Base-by-base conservation (phyloP, 2,113 vertebrate genomes). In the Puntigrus tetrazona region DNA sequence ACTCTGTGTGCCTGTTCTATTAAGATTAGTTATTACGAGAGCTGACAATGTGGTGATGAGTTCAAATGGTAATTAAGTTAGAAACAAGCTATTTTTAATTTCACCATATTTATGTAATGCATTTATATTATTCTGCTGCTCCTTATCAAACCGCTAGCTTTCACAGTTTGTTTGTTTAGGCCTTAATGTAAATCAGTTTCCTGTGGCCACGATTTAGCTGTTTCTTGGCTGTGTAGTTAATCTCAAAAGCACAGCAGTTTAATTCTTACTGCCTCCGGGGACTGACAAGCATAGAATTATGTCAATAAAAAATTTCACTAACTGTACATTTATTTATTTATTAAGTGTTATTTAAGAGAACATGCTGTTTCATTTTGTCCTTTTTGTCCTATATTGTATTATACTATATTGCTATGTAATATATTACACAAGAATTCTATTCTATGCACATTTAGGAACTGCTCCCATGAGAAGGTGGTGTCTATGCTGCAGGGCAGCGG, bases 401-500 rank as follows among this genome's bases (percentile, higher is more conserved):
- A 52, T 20, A 22, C 20, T 52, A 52, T 52, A 52, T 52, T 52
- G 22, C 6, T 20, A 4, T 69, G 5, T 11, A 11, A 11, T 22
- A 38, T 38, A 11, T 50, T 78, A 22, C 34, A 14, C 20, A 55
- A 55, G 1, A 22, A 50, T 67, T 76, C 41, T 75, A 22, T 79
- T 52, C n/a, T 18, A 6, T 43, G 27, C 47, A 36, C 67, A 82
- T 84, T 47, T 87, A 99, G 98, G 93, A 99, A 94, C 94, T 99
- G 98, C 88, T 98, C 97, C 91, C 98, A 99, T 0, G 97, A 99
- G 93, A 99, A 99, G 94, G 97, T 99, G 93, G 97, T 99, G 87
- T 97, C 97, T 80, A 99, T 99, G 98, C 95, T 99, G 88, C 98
- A 99, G 93, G 98, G 98, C 91, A 99, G 98, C 0, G 98, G 98